Base-by-base conservation (phyloP, 2,888 invertebrate genomes). In the Tenthredo distinguenda region DNA sequence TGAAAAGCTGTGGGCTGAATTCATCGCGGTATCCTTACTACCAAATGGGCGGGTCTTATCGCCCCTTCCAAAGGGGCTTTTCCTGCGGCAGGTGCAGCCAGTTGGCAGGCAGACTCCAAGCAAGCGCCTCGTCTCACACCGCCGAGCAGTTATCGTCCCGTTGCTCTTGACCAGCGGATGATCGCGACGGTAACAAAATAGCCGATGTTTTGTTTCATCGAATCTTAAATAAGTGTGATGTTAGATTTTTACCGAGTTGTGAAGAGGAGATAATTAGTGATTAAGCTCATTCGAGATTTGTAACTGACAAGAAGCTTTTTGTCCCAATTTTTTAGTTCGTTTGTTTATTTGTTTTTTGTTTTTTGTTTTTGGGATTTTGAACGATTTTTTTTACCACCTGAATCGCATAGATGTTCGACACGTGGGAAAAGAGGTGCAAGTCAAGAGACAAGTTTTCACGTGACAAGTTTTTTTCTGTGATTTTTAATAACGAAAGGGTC, bases 71-170 rank as follows among this genome's bases (percentile, higher is more conserved):
- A 47, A 34, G 83, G 83, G 83, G 50, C 34, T 83, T 68, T 71
- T 71, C 83, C 83, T 84, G 84, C 88, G 90, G 91, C 91, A 91
- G 91, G 92, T 90, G 91, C 92, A 90, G 90, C 88, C 90, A 93
- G 93, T 93, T 92, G 91, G 91, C 90, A 91, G 92, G 91, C 92
- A 91, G 92, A 91, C 92, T 92, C 91, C 91, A 90, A 89, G 90
- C 91, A 91, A 91, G 92, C 89, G 91, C 83, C 83, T 83, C 68
- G 83, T 83, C 62, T 83, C 68, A 71, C 83, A 47, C 83, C 88
- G 91, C 90, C 90, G 89, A 89, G 87, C 89, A 87, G 82, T 87
- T 86, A 47, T 68, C 68, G 82, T 86, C 88, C 85, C 86, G 86
- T 87, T 86, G 86, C 86, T 86, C 85, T 87, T 79, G 50, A 50